Percentiles rank a stretch among this genome's conserved stretches.
Conservation (phyloP, 2,888 invertebrate genomes). For the Pterostichus niger region DNA sequence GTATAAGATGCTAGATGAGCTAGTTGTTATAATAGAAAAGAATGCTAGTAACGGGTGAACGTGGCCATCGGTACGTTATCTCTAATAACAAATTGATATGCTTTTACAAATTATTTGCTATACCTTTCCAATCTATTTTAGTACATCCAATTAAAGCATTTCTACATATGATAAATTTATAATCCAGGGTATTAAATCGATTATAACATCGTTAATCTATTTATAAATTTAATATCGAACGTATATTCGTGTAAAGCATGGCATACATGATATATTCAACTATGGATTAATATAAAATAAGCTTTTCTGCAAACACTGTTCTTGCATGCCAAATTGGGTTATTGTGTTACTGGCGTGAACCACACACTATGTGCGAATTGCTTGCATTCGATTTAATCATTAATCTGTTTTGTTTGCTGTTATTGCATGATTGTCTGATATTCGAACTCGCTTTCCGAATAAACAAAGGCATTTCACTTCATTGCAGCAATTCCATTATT, state of each 20-base stretch:
- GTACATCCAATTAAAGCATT: neutral
- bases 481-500: slow-evolving; percentile 12
- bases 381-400: slow-evolving; percentile 40
- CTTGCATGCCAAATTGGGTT: slow-evolving; percentile 26
- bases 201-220: slow-evolving; percentile 34
- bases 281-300: slow-evolving; percentile 38
- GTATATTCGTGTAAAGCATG: slow-evolving; percentile 1
- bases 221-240: slow-evolving; percentile 43
- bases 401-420: slow-evolving; percentile 42
- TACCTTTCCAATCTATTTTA: too few relatives aligned
- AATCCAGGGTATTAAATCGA: slow-evolving; percentile 1
- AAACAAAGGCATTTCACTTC: slow-evolving; percentile 36
- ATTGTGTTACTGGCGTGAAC: slow-evolving; percentile 6
- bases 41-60: too few relatives aligned
- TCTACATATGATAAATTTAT: slow-evolving; percentile 2
- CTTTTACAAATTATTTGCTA: too few relatives aligned
- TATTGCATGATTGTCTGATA: slow-evolving; percentile 32
- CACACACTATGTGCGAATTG: slow-evolving; percentile 16
- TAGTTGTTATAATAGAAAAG: too few relatives aligned
- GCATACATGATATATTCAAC: slow-evolving; percentile 18
- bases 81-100: too few relatives aligned
- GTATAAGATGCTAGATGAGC: too few relatives aligned
- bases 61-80: too few relatives aligned
- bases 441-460: slow-evolving; percentile 14
- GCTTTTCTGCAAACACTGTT: slow-evolving; percentile 32